Evolutionary conservation across 1,140 invertebrate species (phyloP).

Genomic region (Drepana arcuata): DNA sequence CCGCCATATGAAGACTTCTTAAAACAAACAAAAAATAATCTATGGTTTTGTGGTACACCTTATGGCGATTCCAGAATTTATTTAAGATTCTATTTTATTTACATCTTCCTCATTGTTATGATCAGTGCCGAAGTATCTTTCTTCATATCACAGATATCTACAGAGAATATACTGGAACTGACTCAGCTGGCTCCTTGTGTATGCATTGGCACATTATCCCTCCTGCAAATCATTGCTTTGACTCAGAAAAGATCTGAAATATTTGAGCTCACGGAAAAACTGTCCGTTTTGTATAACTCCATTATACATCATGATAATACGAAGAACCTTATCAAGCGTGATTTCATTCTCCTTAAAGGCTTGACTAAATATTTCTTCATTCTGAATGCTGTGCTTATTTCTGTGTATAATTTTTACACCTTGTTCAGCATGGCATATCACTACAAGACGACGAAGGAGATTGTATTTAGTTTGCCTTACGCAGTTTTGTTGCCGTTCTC

Average conservation of each 20-base stretch:
- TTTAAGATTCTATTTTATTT: slow-evolving; percentile 24
- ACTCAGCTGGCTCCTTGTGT: slow-evolving; percentile 36
- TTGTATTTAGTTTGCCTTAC: slow-evolving; percentile 30
- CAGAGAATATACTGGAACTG: slow-evolving; percentile 34
- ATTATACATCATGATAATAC: slow-evolving; percentile 19
- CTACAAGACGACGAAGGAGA: slow-evolving; percentile 20
- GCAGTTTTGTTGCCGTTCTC: slow-evolving; percentile 33
- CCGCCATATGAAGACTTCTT: slow-evolving; percentile 37
- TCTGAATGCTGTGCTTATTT: slow-evolving; percentile 34
- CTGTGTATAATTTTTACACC: slow-evolving; percentile 42
- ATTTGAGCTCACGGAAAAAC: slow-evolving; percentile 19
- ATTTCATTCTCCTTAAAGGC: slow-evolving; percentile 25
- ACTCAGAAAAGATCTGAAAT: slow-evolving; percentile 25
- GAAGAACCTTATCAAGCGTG: slow-evolving; percentile 13
- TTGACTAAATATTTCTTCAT: slow-evolving; percentile 42
- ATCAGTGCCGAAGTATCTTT: slow-evolving; percentile 23
- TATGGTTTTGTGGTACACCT: slow-evolving; percentile 30
- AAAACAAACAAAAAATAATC: slow-evolving; percentile 33
- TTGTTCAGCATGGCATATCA: slow-evolving; percentile 27
- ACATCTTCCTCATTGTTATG: slow-evolving; percentile 20
- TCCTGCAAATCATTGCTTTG: slow-evolving; percentile 32
- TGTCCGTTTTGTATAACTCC: slow-evolving; percentile 20
- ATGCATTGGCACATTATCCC: slow-evolving; percentile 26
- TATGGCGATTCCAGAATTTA: slow-evolving; percentile 20
- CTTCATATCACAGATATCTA: slow-evolving; percentile 28